Evolutionary conservation across 2,888 invertebrate species (phyloP).

Genomic region (Pseudoips prasinana): DNA sequence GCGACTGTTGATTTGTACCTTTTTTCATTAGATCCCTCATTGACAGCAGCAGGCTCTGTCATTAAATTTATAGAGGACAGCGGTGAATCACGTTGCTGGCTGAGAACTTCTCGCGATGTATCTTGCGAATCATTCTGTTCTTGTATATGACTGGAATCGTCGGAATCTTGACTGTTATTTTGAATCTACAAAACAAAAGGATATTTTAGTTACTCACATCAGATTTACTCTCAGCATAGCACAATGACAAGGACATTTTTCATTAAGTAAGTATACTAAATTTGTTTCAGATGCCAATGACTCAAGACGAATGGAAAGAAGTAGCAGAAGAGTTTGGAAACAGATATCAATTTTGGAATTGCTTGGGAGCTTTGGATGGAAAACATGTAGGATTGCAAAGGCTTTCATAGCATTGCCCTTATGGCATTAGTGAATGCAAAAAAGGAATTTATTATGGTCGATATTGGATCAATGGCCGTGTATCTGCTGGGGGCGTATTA

Average conservation of each 20-base stretch:
- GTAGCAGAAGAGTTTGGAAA: slow-evolving; percentile 2
- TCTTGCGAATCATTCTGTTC: no score
- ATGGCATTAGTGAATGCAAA: slow-evolving; percentile 4
- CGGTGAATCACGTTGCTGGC: no score
- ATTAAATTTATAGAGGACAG: no score
- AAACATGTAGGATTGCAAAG: slow-evolving; percentile 1
- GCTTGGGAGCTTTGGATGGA: neutral
- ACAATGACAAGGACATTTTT: neutral
- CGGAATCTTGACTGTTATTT: no score
- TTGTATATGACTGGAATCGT: no score
- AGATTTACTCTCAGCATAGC: neutral
- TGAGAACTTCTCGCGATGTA: no score
- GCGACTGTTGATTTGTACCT: no score
- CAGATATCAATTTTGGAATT: neutral
- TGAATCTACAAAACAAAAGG: neutral
- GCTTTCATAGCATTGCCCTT: slow-evolving; percentile 1
- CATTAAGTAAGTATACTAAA: neutral
- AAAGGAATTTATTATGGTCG: slow-evolving; percentile 5
- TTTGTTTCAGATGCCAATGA: slow-evolving; percentile 1
- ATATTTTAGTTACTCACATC: neutral
- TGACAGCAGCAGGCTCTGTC: no score
- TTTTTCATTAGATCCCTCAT: no score
- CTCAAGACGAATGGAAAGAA: neutral
- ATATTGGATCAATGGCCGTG: slow-evolving; percentile 1
- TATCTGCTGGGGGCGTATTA: slow-evolving; percentile 1